Evolutionary conservation across 2,113 vertebrate genomes (phyloP).

Genomic region (Pardalotus punctatus): DNA sequence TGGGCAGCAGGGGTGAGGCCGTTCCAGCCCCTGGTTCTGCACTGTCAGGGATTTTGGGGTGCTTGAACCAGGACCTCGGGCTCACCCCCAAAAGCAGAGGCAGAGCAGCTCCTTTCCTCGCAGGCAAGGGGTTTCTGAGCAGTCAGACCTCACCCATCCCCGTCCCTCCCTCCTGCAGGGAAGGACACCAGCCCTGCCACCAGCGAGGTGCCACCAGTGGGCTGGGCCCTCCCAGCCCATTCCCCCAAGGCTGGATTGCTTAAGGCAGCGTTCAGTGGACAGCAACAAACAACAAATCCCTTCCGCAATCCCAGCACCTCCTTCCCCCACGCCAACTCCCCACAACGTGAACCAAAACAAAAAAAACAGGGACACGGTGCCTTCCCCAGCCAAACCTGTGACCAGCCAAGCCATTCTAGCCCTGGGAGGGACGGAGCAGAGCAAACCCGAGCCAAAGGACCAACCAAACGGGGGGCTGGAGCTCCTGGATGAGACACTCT

Average conservation of each 20-base stretch:
- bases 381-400: neutral
- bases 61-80: neutral
- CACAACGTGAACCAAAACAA: neutral
- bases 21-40: too few species aligned
- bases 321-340: neutral
- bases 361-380: neutral
- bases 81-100: neutral
- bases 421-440: neutral
- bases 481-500: neutral
- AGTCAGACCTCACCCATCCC: accelerated
- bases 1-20: too few species aligned
- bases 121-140: neutral
- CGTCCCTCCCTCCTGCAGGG: neutral
- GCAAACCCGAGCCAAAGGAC: neutral
- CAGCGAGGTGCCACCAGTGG: neutral
- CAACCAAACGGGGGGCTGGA: neutral
- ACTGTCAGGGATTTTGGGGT: too few species aligned
- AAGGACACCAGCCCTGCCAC: neutral
- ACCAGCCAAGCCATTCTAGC: neutral
- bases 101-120: neutral
- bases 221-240: accelerated
- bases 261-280: conserved; percentile 8
- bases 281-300: neutral
- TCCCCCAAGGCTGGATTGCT: neutral
- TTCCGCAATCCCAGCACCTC: neutral